These are phyloP conservation scores for Hirundichthys speculiger DNA, from an alignment of 2,113 vertebrate genomes.

Conservation along the genomic window DNA sequence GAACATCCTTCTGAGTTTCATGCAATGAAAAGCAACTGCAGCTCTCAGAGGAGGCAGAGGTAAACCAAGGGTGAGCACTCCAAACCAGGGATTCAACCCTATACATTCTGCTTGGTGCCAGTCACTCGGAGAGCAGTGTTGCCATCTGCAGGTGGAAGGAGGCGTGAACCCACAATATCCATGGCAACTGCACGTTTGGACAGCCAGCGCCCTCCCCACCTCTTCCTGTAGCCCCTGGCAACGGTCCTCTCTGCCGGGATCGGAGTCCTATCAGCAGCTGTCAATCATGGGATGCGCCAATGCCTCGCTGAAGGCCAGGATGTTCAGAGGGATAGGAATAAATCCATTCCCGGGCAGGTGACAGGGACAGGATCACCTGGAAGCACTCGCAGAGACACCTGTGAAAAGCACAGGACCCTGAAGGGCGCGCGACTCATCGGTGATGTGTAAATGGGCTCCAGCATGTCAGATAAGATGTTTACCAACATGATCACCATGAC, in stretches of 20 bases:
- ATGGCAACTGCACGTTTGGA: slow-evolving; percentile 76
- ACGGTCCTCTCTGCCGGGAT: slow-evolving; percentile 47
- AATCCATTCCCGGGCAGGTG: slow-evolving; percentile 13
- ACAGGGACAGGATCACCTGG: not conserved
- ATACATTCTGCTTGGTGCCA: not conserved
- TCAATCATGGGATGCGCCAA: slow-evolving; percentile 33
- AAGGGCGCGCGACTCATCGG: slow-evolving; percentile 1
- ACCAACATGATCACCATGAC: slow-evolving; percentile 15
- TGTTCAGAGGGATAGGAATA: slow-evolving; percentile 17
- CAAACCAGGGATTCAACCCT: slow-evolving; percentile 11
- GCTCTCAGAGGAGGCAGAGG: slow-evolving; percentile 9
- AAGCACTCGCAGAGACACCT: not conserved
- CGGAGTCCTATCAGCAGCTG: slow-evolving; percentile 45
- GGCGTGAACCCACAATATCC: slow-evolving; percentile 63
- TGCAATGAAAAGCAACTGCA: slow-evolving; percentile 19
- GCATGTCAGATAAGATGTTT: not conserved
- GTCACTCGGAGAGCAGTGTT: slow-evolving; percentile 36
- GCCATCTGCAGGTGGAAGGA: slow-evolving; percentile 74
- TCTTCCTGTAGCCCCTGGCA: slow-evolving; percentile 70
- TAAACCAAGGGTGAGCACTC: slow-evolving; percentile 3
- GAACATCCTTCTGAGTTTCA: slow-evolving; percentile 7
- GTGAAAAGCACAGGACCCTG: not conserved
- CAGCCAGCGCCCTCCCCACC: slow-evolving; percentile 20
- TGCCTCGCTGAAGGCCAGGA: not conserved
- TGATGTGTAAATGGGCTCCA: slow-evolving; percentile 11